Evolutionary conservation across 2,888 invertebrate species (phyloP).

Genomic region (Scelioninae gen. 2): DNA sequence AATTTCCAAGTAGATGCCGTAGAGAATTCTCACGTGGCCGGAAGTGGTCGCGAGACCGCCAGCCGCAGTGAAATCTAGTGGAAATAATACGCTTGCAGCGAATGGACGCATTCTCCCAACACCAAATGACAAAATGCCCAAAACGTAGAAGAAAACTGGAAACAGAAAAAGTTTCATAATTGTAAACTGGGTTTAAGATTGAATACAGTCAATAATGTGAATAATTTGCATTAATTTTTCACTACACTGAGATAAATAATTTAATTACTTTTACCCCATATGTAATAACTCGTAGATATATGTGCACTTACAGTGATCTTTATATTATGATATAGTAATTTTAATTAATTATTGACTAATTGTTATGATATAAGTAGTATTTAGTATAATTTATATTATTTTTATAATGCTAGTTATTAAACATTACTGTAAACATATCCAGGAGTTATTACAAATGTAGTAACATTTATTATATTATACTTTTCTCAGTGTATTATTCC

Average conservation of each 20-base stretch:
- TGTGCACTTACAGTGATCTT: too few species aligned
- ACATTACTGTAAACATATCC: too few species aligned
- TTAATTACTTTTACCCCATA: too few species aligned
- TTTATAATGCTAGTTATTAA: too few species aligned
- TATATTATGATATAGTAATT: too few species aligned
- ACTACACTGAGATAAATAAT: neutral
- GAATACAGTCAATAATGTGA: neutral
- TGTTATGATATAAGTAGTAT: too few species aligned
- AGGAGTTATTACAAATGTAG: too few species aligned
- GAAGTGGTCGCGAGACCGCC: slow-evolving; percentile 81
- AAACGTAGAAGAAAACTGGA: slow-evolving; percentile 77
- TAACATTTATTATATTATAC: too few species aligned
- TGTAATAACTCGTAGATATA: too few species aligned
- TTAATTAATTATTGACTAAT: too few species aligned
- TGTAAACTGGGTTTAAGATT: neutral
- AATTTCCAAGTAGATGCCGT: slow-evolving; percentile 82
- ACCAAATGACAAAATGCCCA: slow-evolving; percentile 80
- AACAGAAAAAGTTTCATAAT: neutral
- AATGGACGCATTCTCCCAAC: slow-evolving; percentile 76
- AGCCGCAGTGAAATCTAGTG: slow-evolving; percentile 83
- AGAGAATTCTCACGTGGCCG: slow-evolving; percentile 79
- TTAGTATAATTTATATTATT: too few species aligned
- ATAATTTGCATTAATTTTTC: neutral
- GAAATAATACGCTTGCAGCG: slow-evolving; percentile 80
- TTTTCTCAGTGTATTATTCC: too few species aligned